Percentiles rank a stretch among this genome's conserved stretches.
Evolutionary conservation across 2,888 invertebrate genomes (phyloP).

Genomic region (Drosophila phalerata): DNA sequence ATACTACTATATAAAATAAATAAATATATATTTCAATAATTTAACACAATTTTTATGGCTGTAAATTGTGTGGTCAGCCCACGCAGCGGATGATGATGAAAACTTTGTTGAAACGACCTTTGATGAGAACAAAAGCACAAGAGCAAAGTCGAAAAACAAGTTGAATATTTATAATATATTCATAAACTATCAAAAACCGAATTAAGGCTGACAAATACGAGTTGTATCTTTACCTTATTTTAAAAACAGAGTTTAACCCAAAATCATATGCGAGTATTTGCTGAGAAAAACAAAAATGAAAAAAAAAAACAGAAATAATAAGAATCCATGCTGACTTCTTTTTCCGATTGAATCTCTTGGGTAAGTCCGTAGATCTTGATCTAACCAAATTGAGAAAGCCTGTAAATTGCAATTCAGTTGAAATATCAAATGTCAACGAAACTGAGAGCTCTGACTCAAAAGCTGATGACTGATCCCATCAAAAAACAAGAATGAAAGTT

Average conservation of each 20-base stretch:
- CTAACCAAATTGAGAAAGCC: conserved; percentile 74
- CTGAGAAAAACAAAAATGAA: neutral
- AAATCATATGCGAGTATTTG: conserved; percentile 25
- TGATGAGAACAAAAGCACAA: conserved; percentile 67
- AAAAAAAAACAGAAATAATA: neutral
- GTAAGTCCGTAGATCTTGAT: conserved; percentile 9
- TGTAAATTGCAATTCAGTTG: conserved; percentile 47
- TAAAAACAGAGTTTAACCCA: conserved; percentile 36
- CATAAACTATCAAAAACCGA: conserved; percentile 60
- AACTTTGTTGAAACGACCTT: conserved; percentile 67
- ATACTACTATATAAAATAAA: conserved; percentile 16
- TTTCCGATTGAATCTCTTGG: conserved; percentile 1
- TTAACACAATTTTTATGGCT: conserved; percentile 17
- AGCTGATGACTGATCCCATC: conserved; percentile 13
- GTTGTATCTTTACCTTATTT: conserved; percentile 37
- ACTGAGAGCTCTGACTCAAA: conserved; percentile 40
- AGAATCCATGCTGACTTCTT: conserved; percentile 1
- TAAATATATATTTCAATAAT: conserved; percentile 30
- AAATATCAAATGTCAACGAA: conserved; percentile 76
- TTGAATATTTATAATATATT: conserved; percentile 70
- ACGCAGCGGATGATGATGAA: conserved; percentile 34
- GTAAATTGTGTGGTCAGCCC: conserved; percentile 29
- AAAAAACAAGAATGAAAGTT: neutral
- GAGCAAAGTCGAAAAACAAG: conserved; percentile 61
- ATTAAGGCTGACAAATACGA: conserved; percentile 65